These are phyloP conservation scores for Epinotia demarniana DNA, from an alignment of 2,888 invertebrate species.

Conservation along the genomic window DNA sequence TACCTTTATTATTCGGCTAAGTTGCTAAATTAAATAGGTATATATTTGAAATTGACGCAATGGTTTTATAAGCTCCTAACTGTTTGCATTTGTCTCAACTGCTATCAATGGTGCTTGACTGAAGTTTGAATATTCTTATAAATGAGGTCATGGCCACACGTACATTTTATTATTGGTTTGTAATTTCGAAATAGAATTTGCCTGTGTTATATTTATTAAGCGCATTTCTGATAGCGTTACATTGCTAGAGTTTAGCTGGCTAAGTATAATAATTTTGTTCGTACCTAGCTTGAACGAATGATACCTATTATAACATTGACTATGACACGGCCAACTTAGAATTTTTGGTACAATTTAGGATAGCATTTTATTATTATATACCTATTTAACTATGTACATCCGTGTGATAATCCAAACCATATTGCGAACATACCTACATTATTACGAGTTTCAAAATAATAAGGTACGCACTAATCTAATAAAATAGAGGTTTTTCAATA, in stretches of 20 bases:
- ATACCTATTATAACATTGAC: too few species aligned
- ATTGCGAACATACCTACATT: too few species aligned
- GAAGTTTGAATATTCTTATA: conserved; percentile 51
- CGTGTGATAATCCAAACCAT: too few species aligned
- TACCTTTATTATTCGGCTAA: conserved; percentile 1
- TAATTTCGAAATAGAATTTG: conserved; percentile 37
- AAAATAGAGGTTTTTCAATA: too few species aligned
- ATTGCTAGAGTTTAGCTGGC: neutral
- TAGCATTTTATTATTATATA: neutral
- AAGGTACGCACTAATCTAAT: too few species aligned
- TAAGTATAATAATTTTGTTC: neutral
- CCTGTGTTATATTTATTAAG: conserved; percentile 11
- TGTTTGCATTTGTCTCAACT: conserved; percentile 53
- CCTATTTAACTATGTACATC: too few species aligned
- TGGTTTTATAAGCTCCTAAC: conserved; percentile 46
- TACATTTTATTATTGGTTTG: conserved; percentile 44
- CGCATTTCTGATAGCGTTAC: conserved; percentile 2
- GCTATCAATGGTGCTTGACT: conserved; percentile 41
- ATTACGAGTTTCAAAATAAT: too few species aligned
- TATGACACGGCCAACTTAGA: too few species aligned
- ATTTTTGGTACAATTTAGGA: neutral
- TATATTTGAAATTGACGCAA: conserved; percentile 37
- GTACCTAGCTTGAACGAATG: too few species aligned
- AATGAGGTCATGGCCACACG: conserved; percentile 55
- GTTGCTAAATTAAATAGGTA: conserved; percentile 31